Percentiles rank a stretch among this genome's conserved stretches.
phyloP scores from a whole-genome alignment of 2,797 vertebrate species.

The Meriones psammophilus region DNA sequence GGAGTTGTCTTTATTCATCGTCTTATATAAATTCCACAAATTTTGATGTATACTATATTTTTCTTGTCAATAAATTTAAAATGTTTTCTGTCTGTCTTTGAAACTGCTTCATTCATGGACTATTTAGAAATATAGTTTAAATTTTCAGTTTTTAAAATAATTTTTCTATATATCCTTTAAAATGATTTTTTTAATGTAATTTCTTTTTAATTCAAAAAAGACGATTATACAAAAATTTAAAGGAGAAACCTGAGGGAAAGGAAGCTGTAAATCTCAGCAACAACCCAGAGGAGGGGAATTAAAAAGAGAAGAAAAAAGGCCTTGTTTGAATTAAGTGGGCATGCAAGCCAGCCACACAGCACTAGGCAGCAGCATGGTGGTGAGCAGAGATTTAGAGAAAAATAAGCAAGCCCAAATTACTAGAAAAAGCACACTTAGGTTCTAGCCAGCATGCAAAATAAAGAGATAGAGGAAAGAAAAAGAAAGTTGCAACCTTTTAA shows the following conservation, averaged over 20 bases:
- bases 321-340: not conserved
- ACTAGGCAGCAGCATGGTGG: no score
- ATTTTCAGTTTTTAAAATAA: not conserved
- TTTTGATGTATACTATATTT: not conserved
- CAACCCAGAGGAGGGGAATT: not conserved
- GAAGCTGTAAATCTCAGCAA: not conserved
- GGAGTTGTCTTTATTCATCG: not conserved
- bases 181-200: not conserved
- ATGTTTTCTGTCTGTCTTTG: slow-evolving; percentile 6
- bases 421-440: not conserved
- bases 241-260: not conserved
- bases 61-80: slow-evolving; percentile 28
- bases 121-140: not conserved
- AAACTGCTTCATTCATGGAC: not conserved
- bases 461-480: not conserved
- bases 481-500: not conserved
- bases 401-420: not conserved
- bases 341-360: not conserved
- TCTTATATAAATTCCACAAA: not conserved
- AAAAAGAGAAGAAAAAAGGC: not conserved
- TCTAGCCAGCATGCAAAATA: not conserved
- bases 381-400: not conserved
- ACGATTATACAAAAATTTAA: not conserved
- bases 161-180: not conserved
- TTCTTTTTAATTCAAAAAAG: not conserved